phyloP scores from a whole-genome alignment of 1,140 invertebrate genomes.

The Philaenus spumarius region DNA sequence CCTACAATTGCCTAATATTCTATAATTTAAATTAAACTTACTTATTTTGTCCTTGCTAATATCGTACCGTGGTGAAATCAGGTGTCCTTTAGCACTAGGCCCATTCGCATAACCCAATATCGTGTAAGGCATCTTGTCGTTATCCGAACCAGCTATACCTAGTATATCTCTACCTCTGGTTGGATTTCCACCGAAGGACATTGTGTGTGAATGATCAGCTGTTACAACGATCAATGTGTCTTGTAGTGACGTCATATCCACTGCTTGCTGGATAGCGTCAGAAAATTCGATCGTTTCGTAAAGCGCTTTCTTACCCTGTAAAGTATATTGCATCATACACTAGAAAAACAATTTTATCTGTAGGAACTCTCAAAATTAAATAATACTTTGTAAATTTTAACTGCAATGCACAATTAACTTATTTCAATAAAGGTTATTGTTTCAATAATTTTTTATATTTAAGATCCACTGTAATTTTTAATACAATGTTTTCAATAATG shows the following conservation, averaged over 20 bases:
- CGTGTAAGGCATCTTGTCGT: conserved; percentile 42
- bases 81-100: conserved; percentile 24
- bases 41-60: background rate
- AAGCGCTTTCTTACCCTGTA: no score
- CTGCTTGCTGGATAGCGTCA: conserved; percentile 39
- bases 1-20: no score
- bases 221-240: conserved; percentile 47
- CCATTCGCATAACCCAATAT: conserved; percentile 43
- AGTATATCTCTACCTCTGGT: conserved; percentile 4
- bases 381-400: no score
- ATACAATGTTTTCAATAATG: no score
- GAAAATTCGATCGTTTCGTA: no score
- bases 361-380: no score
- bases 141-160: conserved; percentile 41
- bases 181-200: conserved; percentile 56
- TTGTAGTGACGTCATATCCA: conserved; percentile 1
- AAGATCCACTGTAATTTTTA: no score
- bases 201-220: conserved; percentile 58
- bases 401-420: no score
- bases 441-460: no score
- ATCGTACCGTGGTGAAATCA: background rate
- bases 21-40: background rate
- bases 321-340: no score
- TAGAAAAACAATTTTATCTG: no score
- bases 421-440: no score